Evolutionary conservation across 92 coral and sea anemone species (phyloP).

Genomic region (Umimayanthus kanabou): DNA sequence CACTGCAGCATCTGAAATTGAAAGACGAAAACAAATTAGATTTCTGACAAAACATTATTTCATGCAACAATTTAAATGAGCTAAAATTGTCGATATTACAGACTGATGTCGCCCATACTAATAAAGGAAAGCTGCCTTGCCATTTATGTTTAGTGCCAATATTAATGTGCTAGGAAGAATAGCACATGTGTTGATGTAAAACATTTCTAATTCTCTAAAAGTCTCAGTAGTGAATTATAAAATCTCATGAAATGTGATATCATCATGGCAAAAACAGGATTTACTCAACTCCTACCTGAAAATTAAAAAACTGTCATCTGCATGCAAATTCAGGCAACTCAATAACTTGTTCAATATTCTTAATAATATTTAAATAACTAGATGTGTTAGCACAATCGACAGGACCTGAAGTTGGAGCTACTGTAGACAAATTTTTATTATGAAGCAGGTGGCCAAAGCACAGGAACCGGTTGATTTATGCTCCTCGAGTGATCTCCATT

Average conservation of each 20-base stretch:
- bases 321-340: constrained; percentile 17
- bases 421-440: neutral
- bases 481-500: constrained; percentile 2
- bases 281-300: constrained; percentile 20
- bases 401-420: neutral
- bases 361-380: constrained; percentile 7
- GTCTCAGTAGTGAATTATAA: neutral
- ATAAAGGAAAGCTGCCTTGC: neutral
- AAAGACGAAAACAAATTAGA: constrained; percentile 37
- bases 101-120: neutral
- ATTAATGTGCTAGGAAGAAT: neutral
- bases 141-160: neutral
- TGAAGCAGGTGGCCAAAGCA: neutral
- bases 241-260: neutral
- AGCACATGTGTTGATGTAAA: neutral
- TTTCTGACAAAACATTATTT: constrained; percentile 17
- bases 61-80: constrained; percentile 5
- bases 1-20: constrained; percentile 90
- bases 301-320: constrained; percentile 25
- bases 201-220: neutral
- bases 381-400: neutral
- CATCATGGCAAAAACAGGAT: neutral
- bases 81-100: neutral
- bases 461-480: neutral
- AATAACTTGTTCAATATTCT: neutral